phyloP scores from a whole-genome alignment of 2,888 invertebrate species.

The Papilio demoleus region DNA sequence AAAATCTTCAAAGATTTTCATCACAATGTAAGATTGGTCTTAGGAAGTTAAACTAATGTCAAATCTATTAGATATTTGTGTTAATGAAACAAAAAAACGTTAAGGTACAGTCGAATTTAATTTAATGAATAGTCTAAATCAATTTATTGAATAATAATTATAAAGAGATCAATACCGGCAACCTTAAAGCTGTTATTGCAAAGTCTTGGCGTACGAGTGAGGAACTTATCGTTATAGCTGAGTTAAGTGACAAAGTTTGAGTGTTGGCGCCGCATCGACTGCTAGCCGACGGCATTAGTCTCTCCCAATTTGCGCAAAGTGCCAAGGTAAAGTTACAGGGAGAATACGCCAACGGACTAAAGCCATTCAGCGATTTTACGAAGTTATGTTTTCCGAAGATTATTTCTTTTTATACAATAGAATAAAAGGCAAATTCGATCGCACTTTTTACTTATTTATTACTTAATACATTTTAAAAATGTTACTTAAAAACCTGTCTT shows the following conservation, averaged over 20 bases:
- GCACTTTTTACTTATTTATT: too few relatives aligned
- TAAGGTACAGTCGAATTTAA: too few relatives aligned
- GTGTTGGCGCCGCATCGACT: constrained; percentile 61
- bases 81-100: too few relatives aligned
- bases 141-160: constrained; percentile 44
- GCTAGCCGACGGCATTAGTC: constrained; percentile 26
- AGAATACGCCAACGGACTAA: not conserved
- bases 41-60: too few relatives aligned
- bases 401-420: not conserved
- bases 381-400: not conserved
- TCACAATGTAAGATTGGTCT: too few relatives aligned
- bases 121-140: too few relatives aligned
- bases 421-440: too few relatives aligned
- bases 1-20: too few relatives aligned
- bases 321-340: constrained; percentile 30
- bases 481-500: too few relatives aligned
- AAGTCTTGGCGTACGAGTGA: constrained; percentile 59
- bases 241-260: constrained; percentile 66
- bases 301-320: constrained; percentile 22
- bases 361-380: not conserved
- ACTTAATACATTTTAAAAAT: too few relatives aligned
- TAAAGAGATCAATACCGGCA: constrained; percentile 52
- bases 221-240: constrained; percentile 64
- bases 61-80: too few relatives aligned
- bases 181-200: constrained; percentile 56